Conservation (phyloP, 2,797 vertebrate species). For the Rhynchonycteris naso region DNA sequence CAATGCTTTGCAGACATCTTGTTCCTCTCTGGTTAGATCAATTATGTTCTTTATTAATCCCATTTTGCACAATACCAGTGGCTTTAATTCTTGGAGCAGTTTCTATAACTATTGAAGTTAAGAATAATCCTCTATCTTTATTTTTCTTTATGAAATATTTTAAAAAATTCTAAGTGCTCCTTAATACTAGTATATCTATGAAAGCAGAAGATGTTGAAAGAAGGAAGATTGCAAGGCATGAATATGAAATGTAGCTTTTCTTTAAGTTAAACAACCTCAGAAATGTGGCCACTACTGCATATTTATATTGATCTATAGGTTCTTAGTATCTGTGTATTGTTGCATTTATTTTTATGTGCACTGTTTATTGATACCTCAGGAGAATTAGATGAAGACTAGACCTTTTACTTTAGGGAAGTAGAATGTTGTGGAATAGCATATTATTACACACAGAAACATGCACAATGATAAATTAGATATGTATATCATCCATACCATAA, state of each 20-base stretch:
- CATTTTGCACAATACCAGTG: neutral
- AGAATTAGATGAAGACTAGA: conserved; percentile 70
- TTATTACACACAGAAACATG: conserved; percentile 42
- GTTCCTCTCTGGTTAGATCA: neutral
- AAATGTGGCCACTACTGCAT: conserved; percentile 72
- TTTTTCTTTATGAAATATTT: conserved; percentile 61
- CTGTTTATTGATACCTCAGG: conserved; percentile 79
- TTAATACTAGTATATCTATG: conserved; percentile 37
- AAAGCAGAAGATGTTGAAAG: conserved; percentile 60
- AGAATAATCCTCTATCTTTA: conserved; percentile 47
- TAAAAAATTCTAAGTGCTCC: neutral
- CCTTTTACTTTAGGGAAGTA: conserved; percentile 56
- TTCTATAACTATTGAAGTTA: conserved; percentile 19
- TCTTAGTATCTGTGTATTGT: conserved; percentile 78
- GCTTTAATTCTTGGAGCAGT: neutral
- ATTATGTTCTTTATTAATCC: neutral
- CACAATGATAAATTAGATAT: conserved; percentile 47
- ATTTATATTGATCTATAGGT: conserved; percentile 75
- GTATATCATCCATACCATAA: conserved; percentile 25
- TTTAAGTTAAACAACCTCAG: conserved; percentile 66
- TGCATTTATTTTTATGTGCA: conserved; percentile 74
- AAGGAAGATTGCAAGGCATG: conserved; percentile 30
- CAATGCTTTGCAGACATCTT: neutral
- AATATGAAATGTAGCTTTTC: conserved; percentile 50
- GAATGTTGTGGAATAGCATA: conserved; percentile 45